Evolutionary conservation across 2,797 vertebrate species (phyloP), one percentile per base, ranked within the genome.

Genomic region (Amblyopsis hoosieri): DNA sequence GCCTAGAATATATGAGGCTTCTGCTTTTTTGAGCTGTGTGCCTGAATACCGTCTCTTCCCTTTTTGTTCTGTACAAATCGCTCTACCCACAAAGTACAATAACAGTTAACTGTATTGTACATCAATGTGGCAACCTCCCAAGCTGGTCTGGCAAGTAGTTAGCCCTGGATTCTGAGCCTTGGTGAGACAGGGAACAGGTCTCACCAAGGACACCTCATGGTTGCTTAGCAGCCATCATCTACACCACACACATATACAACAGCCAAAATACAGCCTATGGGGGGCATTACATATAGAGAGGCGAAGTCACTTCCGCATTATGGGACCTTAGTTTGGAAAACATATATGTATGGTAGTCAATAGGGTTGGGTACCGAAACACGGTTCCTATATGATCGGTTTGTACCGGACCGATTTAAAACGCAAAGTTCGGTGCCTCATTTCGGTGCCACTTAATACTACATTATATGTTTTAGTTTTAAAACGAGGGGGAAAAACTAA

Each of bases 191-290:
- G 49, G 54, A 17, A 55, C 57, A 10, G 58, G 53, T 55, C 17
- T 11, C 29, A n/a, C 62, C 54, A 60, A 71, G 56, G 77, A 3
- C 1, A 51, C 17, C 19, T 48, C 2, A 17, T 42, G 47, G 82
- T 88, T 80, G 74, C 87, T 79, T 75, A 66, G 65, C 72, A 31
- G 50, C 47, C 47, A 57, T 72, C 47, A 57, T 72, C 67, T 7
- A 54, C 55, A 74, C 31, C 50, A 85, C 65, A 74, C 57, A 71
- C 48, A 42, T 52, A 81, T 37, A 42, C 37, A 77, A 75, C 71
- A 72, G 64, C 65, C 67, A 81, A 14, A 42, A 56, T 75, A 70
- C 53, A 45, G n/a, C 11, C 17, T 45, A 14, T 54, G 42, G 33
- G 54, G 54, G 29, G 42, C 57, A 54, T 19, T n/a, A 54, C 50